Evolutionary conservation across 1,140 invertebrate genomes (phyloP).

Genomic region (Antheraea pernyi): DNA sequence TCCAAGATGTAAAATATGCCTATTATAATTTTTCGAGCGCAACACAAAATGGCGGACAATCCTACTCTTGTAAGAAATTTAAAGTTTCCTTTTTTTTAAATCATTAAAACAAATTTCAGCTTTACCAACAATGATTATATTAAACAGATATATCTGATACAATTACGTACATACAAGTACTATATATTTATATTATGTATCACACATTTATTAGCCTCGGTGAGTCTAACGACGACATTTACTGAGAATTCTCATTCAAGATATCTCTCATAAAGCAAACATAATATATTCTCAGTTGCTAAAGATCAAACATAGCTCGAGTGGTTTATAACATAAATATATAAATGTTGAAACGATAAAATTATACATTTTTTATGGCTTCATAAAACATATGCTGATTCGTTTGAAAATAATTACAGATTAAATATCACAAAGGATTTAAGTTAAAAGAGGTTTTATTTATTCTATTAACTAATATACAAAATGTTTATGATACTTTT

Average conservation of each 20-base stretch:
- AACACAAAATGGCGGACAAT: too few relatives aligned
- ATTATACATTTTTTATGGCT: too few relatives aligned
- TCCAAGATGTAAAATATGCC: too few relatives aligned
- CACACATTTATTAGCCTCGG: not conserved
- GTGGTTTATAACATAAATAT: too few relatives aligned
- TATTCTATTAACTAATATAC: not conserved
- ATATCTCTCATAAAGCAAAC: not conserved
- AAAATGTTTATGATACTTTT: not conserved
- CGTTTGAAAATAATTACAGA: not conserved
- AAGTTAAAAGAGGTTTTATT: not conserved
- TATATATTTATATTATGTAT: not conserved
- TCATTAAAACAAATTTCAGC: too few relatives aligned
- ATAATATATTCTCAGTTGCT: not conserved
- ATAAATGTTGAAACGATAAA: too few relatives aligned
- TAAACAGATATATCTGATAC: not conserved
- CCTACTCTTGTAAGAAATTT: too few relatives aligned
- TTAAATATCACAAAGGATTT: not conserved
- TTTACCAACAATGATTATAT: too few relatives aligned
- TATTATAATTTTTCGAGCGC: too few relatives aligned
- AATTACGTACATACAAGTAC: not conserved
- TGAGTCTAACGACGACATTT: not conserved
- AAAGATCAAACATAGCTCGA: not conserved
- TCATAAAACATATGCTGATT: not conserved
- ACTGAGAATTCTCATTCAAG: not conserved
- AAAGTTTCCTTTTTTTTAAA: too few relatives aligned